Conservation (phyloP, 1,140 invertebrate genomes). For the Physella acuta region DNA sequence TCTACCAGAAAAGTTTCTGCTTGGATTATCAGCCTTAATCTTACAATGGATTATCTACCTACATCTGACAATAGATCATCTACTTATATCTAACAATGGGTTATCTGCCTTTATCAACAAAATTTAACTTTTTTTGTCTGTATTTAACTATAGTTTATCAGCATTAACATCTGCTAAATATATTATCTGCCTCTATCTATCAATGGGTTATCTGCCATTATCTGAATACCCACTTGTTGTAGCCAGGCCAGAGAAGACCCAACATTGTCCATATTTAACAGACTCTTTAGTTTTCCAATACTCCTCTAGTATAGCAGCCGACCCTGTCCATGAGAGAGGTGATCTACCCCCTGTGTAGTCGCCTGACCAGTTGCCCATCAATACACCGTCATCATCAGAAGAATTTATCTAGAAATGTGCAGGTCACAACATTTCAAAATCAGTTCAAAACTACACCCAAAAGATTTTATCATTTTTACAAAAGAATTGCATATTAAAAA, state of each 20-base stretch:
- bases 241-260: conserved; percentile 89
- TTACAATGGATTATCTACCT: background rate
- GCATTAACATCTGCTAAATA: background rate
- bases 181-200: background rate
- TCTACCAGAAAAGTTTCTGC: background rate
- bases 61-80: background rate
- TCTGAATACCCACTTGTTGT: conserved; percentile 69
- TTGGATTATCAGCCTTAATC: background rate
- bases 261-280: conserved; percentile 92
- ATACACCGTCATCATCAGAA: conserved; percentile 78
- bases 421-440: too few relatives aligned
- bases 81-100: background rate
- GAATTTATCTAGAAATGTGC: conserved; percentile 35
- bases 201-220: background rate
- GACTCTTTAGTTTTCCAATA: conserved; percentile 80
- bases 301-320: conserved; percentile 81
- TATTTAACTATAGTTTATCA: background rate
- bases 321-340: conserved; percentile 81
- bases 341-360: conserved; percentile 66
- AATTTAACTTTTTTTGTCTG: background rate
- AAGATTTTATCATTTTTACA: too few relatives aligned
- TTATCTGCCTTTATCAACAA: background rate
- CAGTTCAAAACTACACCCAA: too few relatives aligned
- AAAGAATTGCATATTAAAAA: too few relatives aligned
- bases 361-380: conserved; percentile 86